Percentiles rank a stretch among this genome's conserved stretches.
phyloP scores from a whole-genome alignment of 2,797 vertebrate genomes.

The Thunnus albacares region DNA sequence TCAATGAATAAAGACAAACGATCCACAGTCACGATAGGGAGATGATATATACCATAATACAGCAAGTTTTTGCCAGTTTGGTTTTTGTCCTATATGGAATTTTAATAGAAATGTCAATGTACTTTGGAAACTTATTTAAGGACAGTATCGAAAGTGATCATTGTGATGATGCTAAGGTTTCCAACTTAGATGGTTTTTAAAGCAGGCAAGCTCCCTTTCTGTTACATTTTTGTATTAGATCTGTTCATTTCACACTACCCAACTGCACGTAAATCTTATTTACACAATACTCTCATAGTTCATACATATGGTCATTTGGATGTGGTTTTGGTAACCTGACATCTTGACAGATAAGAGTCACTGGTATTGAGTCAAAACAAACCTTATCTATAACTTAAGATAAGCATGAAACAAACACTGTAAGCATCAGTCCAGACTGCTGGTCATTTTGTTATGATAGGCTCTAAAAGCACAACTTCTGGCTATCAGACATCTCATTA shows the following conservation, averaged over 20 bases:
- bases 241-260: background rate
- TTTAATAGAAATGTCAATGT: background rate
- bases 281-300: too few species aligned
- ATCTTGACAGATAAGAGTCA: too few species aligned
- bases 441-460: background rate
- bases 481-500: background rate
- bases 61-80: conserved; percentile 16
- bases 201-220: background rate
- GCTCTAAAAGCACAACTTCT: background rate
- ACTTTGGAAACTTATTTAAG: background rate
- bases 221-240: background rate
- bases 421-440: background rate
- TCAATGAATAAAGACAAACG: conserved; percentile 29
- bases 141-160: background rate
- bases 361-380: background rate
- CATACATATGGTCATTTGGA: too few species aligned
- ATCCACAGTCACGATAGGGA: background rate
- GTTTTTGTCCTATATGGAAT: background rate
- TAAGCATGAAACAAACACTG: background rate
- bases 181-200: background rate
- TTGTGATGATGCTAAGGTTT: background rate
- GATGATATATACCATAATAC: background rate
- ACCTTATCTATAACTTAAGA: background rate
- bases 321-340: too few species aligned
- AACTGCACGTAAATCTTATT: background rate